These are phyloP conservation scores for Calameuta filiformis DNA, from an alignment of 2,888 invertebrate species.

Conservation along the genomic window DNA sequence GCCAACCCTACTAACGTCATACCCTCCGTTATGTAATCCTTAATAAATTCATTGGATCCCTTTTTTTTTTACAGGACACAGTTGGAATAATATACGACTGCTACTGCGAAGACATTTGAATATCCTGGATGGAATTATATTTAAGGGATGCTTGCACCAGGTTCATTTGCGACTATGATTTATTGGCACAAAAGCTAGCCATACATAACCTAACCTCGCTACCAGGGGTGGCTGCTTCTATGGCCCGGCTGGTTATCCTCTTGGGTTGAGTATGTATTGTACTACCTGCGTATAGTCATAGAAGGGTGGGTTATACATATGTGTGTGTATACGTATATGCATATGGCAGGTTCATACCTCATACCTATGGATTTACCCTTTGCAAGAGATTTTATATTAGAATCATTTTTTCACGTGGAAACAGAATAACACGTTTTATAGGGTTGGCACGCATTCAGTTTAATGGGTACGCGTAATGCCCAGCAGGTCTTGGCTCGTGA, in stretches of 20 bases:
- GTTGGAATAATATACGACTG: too few species aligned
- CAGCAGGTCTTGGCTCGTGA: background rate
- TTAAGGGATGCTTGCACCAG: conserved; percentile 1
- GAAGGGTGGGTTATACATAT: background rate
- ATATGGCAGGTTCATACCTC: background rate
- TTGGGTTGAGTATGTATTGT: background rate
- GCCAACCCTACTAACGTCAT: background rate
- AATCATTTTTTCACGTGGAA: background rate
- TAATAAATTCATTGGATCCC: background rate
- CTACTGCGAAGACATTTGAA: too few species aligned
- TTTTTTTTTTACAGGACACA: background rate
- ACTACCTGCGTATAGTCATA: background rate
- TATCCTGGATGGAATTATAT: background rate
- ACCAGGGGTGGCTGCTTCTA: background rate
- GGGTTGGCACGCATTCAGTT: background rate
- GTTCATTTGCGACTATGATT: conserved; percentile 3
- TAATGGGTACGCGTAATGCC: background rate
- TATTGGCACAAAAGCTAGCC: background rate
- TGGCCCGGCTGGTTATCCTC: background rate
- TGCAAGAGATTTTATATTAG: background rate
- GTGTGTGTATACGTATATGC: background rate
- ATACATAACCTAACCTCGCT: background rate
- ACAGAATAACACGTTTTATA: background rate
- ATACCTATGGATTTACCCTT: background rate
- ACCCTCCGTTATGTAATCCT: background rate